Evolutionary conservation across 2,113 vertebrate genomes (phyloP), one percentile per base, ranked within the genome.

Genomic region (Dipodomys spectabilis): DNA sequence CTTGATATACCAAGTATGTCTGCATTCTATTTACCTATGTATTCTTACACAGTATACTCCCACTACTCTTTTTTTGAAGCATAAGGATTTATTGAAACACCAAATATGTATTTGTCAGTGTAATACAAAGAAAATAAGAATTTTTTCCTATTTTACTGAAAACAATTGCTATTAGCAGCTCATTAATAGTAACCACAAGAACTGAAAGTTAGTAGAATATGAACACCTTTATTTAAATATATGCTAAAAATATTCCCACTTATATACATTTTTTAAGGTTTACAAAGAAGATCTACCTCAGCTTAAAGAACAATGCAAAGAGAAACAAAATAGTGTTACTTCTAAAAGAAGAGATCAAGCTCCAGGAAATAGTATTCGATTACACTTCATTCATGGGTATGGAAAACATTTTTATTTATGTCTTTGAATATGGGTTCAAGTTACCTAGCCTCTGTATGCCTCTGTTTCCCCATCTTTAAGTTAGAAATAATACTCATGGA

Each of bases 241-340:
- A 84, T 82, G 82, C 53, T 95, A 92, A 95, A 75, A 80, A 0
- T 67, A 62, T 87, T 79, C 75, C 77, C 92, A 65, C 78, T 74
- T 79, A 69, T 84, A 27, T 95, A 7, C n/a, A 68, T 97, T 96
- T 96, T 96, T 94, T 72, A 96, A 99, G 99, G 99, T 99, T 98
- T 99, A 99, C 98, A 99, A 99, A 99, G 99, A 99, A 99, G 99
- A 99, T 99, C 99, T 99, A 99, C 99, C 99, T 99, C 99, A 99
- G 97, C 99, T 99, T 98, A 99, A 99, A 98, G 99, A 99, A 97
- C 99, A 99, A 98, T 99, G 98, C 98, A 99, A 99, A 98, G 99
- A 99, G 97, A 99, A 99, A 97, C 98, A 99, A 94, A 98, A 98
- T 97, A 98, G 97, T 84, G 98, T 98, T 83, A 98, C 99, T 95